Conservation (phyloP, 1,140 invertebrate species). For the Popillia japonica region DNA sequence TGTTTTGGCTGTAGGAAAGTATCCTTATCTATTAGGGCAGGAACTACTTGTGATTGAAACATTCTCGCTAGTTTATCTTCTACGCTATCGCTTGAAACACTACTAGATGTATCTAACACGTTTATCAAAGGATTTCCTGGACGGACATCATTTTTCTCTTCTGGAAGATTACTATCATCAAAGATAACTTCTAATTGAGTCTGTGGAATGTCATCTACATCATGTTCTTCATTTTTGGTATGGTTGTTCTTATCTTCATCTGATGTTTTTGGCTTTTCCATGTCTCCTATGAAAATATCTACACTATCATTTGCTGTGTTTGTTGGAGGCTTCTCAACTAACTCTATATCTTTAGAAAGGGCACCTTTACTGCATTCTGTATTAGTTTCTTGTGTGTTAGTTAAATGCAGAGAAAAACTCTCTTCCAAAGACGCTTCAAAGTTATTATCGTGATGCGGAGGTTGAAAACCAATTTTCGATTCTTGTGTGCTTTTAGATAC, state of each 20-base stretch:
- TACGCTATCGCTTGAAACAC: background rate
- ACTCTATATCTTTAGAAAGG: background rate
- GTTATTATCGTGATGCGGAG: background rate
- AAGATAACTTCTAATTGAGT: constrained; percentile 11
- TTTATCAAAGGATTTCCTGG: background rate
- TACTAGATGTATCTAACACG: background rate
- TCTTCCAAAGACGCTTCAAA: background rate
- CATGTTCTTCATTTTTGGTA: background rate
- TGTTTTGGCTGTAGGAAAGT: background rate
- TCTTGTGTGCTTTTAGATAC: background rate
- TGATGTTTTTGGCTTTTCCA: background rate
- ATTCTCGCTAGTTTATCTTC: constrained; percentile 26
- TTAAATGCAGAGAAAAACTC: background rate
- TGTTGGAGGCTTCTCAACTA: background rate
- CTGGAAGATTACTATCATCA: background rate
- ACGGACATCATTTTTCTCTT: background rate
- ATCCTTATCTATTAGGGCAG: background rate
- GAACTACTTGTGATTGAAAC: background rate
- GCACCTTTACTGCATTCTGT: background rate
- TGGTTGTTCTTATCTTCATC: background rate
- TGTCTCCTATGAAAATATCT: background rate
- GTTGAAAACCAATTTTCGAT: background rate
- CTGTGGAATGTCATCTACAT: background rate
- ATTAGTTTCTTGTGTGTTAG: background rate
- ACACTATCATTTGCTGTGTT: background rate